phyloP scores from a whole-genome alignment of 1,140 invertebrate genomes.

The Drosophila ficusphila region DNA sequence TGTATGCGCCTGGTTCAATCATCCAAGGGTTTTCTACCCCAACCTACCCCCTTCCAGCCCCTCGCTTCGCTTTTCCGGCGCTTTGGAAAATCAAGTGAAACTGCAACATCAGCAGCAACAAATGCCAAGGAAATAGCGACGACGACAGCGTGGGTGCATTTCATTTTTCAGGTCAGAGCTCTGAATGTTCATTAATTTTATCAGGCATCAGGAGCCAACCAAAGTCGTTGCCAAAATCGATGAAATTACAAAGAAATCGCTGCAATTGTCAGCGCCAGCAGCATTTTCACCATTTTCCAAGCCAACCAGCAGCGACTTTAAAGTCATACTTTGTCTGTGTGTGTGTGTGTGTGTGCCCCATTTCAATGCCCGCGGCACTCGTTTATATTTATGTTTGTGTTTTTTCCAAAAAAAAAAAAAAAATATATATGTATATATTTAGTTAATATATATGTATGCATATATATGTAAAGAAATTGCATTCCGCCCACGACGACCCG shows the following conservation, averaged over 20 bases:
- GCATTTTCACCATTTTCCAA: not conserved
- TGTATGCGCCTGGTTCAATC: slow-evolving; percentile 17
- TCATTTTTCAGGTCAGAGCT: slow-evolving; percentile 60
- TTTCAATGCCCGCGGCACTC: slow-evolving; percentile 8
- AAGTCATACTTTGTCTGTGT: too few relatives aligned
- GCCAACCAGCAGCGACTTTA: not conserved
- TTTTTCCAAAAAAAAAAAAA: slow-evolving; percentile 19
- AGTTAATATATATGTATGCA: too few relatives aligned
- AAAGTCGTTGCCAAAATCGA: slow-evolving; percentile 41
- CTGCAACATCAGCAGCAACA: slow-evolving; percentile 26
- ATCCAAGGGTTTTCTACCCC: not conserved
- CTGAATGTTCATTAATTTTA: slow-evolving; percentile 74
- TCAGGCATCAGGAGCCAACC: slow-evolving; percentile 23
- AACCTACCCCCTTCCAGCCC: not conserved
- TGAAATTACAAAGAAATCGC: slow-evolving; percentile 60
- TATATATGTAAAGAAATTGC: too few relatives aligned
- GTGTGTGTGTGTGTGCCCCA: too few relatives aligned
- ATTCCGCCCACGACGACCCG: slow-evolving; percentile 33
- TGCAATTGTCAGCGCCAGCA: slow-evolving; percentile 45
- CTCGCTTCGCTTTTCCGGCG: not conserved
- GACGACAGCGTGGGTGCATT: slow-evolving; percentile 16
- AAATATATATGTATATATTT: too few relatives aligned
- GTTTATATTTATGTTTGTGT: slow-evolving; percentile 43
- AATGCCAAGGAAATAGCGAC: slow-evolving; percentile 1
- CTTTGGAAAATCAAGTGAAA: slow-evolving; percentile 24